Conservation (phyloP, 2,113 vertebrate genomes). For the Neomonachus schauinslandi region DNA sequence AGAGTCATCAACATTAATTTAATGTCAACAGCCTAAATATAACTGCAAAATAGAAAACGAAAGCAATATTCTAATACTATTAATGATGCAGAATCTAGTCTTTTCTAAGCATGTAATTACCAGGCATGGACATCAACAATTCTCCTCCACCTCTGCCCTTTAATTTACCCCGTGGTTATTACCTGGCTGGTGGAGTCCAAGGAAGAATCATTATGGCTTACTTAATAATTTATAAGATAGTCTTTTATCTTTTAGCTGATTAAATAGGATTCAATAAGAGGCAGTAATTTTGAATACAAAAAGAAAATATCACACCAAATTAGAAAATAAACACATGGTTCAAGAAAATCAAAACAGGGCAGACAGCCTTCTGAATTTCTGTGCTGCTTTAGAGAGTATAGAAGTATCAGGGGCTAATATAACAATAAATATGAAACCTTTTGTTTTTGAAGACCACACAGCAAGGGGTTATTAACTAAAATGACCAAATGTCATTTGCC, state of each 20-base stretch:
- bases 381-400: neutral
- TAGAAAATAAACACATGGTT: constrained; percentile 32
- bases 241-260: constrained; percentile 1
- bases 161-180: constrained; percentile 9
- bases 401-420: neutral
- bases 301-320: neutral
- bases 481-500: neutral
- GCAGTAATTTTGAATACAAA: constrained; percentile 28
- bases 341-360: constrained; percentile 23
- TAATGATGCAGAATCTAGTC: neutral
- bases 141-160: neutral
- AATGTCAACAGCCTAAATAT: constrained; percentile 1
- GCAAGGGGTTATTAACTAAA: neutral
- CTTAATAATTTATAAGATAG: neutral
- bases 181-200: neutral
- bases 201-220: neutral
- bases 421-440: neutral
- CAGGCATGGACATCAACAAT: neutral
- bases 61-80: neutral
- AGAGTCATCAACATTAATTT: constrained; percentile 1
- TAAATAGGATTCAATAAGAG: constrained; percentile 3
- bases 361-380: neutral
- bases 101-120: neutral
- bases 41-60: constrained; percentile 40
- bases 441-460: neutral